Base-by-base conservation (phyloP, 2,888 invertebrate genomes). In the Dichetophora obliterata region DNA sequence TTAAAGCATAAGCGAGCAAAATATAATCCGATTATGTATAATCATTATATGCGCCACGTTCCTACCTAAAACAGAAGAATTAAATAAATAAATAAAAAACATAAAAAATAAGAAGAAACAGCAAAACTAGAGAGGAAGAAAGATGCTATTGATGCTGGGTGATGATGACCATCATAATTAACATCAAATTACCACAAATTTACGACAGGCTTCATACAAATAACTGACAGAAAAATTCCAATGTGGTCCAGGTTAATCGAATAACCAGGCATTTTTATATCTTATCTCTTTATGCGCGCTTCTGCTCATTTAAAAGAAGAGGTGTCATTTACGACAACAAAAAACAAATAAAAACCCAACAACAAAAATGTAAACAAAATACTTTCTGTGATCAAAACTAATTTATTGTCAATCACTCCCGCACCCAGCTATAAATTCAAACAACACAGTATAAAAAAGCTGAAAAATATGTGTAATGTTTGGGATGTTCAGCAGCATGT, bases 141-240 rank as follows among this genome's bases (percentile, higher is more conserved):
- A 27, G 63, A 63, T n/a, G 52, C 22, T 54, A 52, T 52, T 70
- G 54, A 6, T 34, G 27, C 14, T 43, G 43, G 24, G 27, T 50
- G 48, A 68, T 50, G 48, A 79, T 81, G 77, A 80, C 79, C 72
- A 75, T 65, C 75, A 72, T 84, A 85, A 86, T 85, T 86, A 87
- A 85, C 85, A 85, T 85, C 85, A 86, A 85, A 87, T 86, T 85
- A 84, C 85, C 84, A 86, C 85, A 86, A 86, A 72, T 61, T 37
- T 43, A 61, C 19, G 54, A 54, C 70, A 70, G 3, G 63, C 63
- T 63, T 43, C 61, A 22, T 6, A 24, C 22, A 54, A 22, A 54
- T 54, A 19, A 19, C 54, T 19, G 8, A 54, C 19, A 43, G 19
- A 54, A 54, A 54, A 22, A n/a, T 24, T 27, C 27, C 22, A 16